Evolutionary conservation across 2,113 vertebrate species (phyloP).

Genomic region (Himantopus leucocephalus): DNA sequence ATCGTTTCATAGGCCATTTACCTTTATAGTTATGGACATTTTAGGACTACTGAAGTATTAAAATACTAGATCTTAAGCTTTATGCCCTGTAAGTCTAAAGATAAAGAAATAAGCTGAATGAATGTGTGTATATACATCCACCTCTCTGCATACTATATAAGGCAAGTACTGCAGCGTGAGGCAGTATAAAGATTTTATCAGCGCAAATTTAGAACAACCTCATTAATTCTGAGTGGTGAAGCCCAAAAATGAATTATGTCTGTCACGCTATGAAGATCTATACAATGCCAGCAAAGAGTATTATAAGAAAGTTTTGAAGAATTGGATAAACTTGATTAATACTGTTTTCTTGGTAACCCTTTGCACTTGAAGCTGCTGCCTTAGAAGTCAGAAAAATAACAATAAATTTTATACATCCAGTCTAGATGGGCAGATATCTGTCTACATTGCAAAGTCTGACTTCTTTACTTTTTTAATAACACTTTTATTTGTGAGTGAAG

Average conservation of each 20-base stretch:
- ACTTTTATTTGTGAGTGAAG: not conserved
- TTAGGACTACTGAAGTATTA: conserved; percentile 24
- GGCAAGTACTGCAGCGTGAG: not conserved
- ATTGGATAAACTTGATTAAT: not conserved
- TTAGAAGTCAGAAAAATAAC: not conserved
- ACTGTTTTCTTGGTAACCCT: not conserved
- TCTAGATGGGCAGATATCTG: not conserved
- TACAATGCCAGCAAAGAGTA: not conserved
- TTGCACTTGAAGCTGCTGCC: not conserved
- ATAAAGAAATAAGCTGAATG: not conserved
- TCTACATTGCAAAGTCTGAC: not conserved
- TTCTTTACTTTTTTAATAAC: not conserved
- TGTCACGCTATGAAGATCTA: not conserved
- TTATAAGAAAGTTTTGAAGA: not conserved
- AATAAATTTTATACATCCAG: not conserved
- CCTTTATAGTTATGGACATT: conserved; percentile 54
- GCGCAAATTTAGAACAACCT: not conserved
- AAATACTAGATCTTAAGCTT: conserved; percentile 10
- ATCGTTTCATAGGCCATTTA: conserved; percentile 40
- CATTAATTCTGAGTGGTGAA: not conserved
- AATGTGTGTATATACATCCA: not conserved
- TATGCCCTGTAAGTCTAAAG: not conserved
- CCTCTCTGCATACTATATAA: not conserved
- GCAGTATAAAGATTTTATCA: not conserved
- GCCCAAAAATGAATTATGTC: not conserved